Percentiles rank a stretch among this genome's conserved stretches.
Conservation (phyloP, 2,797 vertebrate species). For the Sebastes jordani region DNA sequence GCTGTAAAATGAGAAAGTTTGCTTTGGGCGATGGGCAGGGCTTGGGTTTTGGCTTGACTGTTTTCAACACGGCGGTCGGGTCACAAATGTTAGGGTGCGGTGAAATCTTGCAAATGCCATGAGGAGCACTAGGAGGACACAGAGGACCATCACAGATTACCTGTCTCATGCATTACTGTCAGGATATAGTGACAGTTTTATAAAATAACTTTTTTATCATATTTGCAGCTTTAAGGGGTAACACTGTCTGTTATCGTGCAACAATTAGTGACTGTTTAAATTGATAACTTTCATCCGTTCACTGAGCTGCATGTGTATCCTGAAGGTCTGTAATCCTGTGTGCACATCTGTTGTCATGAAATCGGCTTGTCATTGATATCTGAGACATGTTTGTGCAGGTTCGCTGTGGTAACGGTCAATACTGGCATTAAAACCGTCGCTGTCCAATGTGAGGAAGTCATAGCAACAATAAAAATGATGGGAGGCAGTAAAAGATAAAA, state of each 20-base stretch:
- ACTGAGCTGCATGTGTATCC: background rate
- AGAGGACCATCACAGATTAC: no score
- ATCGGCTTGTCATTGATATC: background rate
- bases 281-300: background rate
- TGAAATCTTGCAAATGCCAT: no score
- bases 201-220: no score
- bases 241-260: background rate
- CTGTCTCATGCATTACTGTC: no score
- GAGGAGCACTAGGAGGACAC: no score
- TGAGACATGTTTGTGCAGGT: constrained; percentile 3
- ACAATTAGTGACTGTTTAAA: background rate
- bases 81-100: no score
- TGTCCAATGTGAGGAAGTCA: background rate
- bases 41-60: no score
- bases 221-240: no score
- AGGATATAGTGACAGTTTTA: no score
- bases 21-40: no score
- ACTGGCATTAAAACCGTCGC: background rate
- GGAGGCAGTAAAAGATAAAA: background rate
- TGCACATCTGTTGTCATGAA: constrained; percentile 5
- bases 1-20: no score
- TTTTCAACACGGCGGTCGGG: no score
- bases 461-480: background rate
- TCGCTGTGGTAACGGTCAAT: background rate
- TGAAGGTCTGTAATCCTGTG: background rate